Conservation (phyloP, 2,797 vertebrate genomes). For the Florisuga fusca region DNA sequence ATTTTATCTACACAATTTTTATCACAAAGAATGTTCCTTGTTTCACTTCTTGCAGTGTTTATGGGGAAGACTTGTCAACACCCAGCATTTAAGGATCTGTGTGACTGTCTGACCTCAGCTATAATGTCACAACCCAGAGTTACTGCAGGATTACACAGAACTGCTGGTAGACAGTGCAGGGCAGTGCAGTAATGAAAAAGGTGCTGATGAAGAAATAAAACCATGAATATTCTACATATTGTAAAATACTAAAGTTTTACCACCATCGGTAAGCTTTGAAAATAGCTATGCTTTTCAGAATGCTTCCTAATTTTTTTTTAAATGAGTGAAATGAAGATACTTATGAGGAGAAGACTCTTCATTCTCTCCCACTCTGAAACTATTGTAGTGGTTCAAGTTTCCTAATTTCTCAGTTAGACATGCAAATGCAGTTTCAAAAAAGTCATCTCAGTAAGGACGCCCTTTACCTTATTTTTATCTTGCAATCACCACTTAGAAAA, state of each 20-base stretch:
- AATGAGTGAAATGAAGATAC: neutral
- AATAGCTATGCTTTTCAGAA: neutral
- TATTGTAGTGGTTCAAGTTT: neutral
- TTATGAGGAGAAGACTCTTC: neutral
- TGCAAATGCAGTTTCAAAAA: neutral
- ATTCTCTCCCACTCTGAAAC: neutral
- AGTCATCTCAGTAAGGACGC: neutral
- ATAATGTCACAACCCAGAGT: neutral
- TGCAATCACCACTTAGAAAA: neutral
- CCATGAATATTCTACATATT: neutral
- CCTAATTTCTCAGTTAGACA: neutral
- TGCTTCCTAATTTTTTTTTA: neutral
- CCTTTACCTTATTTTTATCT: neutral
- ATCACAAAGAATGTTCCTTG: neutral
- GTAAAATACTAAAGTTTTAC: neutral
- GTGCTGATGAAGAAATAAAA: neutral
- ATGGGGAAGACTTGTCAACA: neutral
- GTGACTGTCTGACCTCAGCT: neutral
- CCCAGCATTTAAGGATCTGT: neutral
- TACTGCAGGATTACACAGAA: neutral
- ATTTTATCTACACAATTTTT: neutral
- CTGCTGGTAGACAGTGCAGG: neutral
- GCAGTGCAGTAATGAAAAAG: neutral
- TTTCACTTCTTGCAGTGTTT: neutral
- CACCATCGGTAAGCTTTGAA: neutral